These are phyloP conservation scores for Tretioscincus oriximinensis DNA, from an alignment of 2,113 vertebrate genomes.

Conservation along the genomic window DNA sequence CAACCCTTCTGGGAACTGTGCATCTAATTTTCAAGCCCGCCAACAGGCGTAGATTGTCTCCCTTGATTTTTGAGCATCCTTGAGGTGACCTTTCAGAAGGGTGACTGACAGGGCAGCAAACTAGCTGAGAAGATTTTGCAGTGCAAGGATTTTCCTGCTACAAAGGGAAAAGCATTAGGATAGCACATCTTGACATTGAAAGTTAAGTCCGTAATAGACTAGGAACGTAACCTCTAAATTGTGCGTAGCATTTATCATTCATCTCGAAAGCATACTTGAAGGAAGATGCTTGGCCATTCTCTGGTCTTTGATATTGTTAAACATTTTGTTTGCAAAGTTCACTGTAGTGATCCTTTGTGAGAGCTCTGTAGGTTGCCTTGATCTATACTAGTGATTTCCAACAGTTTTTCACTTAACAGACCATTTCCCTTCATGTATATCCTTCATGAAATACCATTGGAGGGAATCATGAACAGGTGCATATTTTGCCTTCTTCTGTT, in stretches of 20 bases:
- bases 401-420: too few relatives aligned
- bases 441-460: too few relatives aligned
- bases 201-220: constrained; percentile 33
- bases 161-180: constrained; percentile 40
- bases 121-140: constrained; percentile 29
- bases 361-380: too few relatives aligned
- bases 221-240: constrained; percentile 23
- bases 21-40: constrained; percentile 59
- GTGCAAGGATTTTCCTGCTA: constrained; percentile 12
- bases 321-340: background rate
- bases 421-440: too few relatives aligned
- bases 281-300: background rate
- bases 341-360: background rate
- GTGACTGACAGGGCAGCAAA: constrained; percentile 6
- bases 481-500: too few relatives aligned
- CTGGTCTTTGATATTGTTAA: background rate
- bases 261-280: background rate
- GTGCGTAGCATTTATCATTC: constrained; percentile 24
- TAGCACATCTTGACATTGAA: constrained; percentile 51
- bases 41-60: constrained; percentile 49
- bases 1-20: constrained; percentile 52
- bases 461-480: too few relatives aligned
- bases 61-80: constrained; percentile 27
- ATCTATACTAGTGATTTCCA: too few relatives aligned
- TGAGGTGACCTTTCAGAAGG: constrained; percentile 55